Evolutionary conservation across 2,888 invertebrate species (phyloP), one percentile per base, ranked within the genome.

Genomic region (Chrysolina haemoptera): DNA sequence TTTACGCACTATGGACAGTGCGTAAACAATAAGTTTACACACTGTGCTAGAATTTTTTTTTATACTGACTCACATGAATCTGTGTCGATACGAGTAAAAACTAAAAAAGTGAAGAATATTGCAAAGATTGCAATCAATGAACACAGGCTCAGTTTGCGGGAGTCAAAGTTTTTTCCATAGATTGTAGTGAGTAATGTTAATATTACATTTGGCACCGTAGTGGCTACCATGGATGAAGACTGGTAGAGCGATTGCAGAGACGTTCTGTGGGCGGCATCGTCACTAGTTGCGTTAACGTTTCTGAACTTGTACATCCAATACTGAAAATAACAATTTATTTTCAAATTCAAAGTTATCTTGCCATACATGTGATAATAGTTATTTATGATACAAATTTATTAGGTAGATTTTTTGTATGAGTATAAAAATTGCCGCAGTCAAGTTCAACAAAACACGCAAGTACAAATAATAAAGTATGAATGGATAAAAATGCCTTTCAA

Each of bases 261-360:
- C 1, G 67, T 53, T 35, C 67, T 67, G 8, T 6, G 27, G 0
- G n/a, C 43, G 18, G 20, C 14, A 8, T 16, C 12, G 14, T 18
- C 1, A 9, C 0, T 16, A 10, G 14, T 12, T 11, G 12, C 18
- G n/a, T 40, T 66, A 1, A 50, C 35, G 46, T 55, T 40, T 4
- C 67, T 67, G 67, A 67, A 67, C 41, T 67, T 67, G 20, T 14
- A 53, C 53, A 67, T 48, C 67, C 67, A 67, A 40, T 67, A 67
- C 67, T 67, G 35, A 53, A 67, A 67, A 53, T 22, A 40, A 53
- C 5, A 41, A 43, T 40, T 18, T 27, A 5, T 27, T 27, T 27
- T 27, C 5, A 3, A 5, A 27, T 1, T n/a, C n/a, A n/a, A n/a
- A n/a, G n/a, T n/a, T n/a, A n/a, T n/a, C n/a, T n/a, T n/a, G n/a